Evolutionary conservation across 2,113 vertebrate genomes (phyloP), one percentile per base, ranked within the genome.

Genomic region (Esox niger): DNA sequence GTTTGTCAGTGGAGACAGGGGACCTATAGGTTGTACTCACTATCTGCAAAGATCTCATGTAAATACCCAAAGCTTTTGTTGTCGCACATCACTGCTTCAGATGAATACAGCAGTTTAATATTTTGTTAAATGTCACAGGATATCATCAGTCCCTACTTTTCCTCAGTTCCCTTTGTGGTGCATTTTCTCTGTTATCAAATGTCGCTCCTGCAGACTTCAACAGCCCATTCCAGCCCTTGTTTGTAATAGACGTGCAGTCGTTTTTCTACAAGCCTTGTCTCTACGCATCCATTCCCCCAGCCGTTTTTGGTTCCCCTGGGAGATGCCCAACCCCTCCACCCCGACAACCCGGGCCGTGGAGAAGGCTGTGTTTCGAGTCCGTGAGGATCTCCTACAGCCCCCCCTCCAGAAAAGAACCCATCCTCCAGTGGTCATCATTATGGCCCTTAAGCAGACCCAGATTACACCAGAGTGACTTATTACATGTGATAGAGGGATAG

Each of bases 381-480:
- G 47, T 72, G 58, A n/a, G n/a, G n/a, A n/a, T n/a, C n/a, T n/a
- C n/a, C n/a, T 69, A 15, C 33, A 76, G 54, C 66, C 68, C 73
- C 69, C 66, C 61, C 81, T n/a, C 46, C 38, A 23, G 27, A 27
- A 61, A 69, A 80, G 77, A 69, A 71, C 69, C 77, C 78, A 56
- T 82, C 60, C 71, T 78, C 78, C 64, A 66, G 81, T 80, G 75
- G 58, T 76, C 26, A 59, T 87, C 77, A 84, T 88, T 84, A 84
- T 64, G 64, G 78, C 77, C 72, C 78, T 80, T 86, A 73, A 74
- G 80, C 74, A 74, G 82, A 71, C 64, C 79, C 68, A 80, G 88
- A 85, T 82, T 81, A 88, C 86, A 79, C 78, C 78, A 60, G 84
- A 86, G 87, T 88, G 86, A 84, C 83, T 84, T 81, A 83, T 89